Conservation (phyloP, 2,797 vertebrate species). For the Acrocephalus scirpaceus region DNA sequence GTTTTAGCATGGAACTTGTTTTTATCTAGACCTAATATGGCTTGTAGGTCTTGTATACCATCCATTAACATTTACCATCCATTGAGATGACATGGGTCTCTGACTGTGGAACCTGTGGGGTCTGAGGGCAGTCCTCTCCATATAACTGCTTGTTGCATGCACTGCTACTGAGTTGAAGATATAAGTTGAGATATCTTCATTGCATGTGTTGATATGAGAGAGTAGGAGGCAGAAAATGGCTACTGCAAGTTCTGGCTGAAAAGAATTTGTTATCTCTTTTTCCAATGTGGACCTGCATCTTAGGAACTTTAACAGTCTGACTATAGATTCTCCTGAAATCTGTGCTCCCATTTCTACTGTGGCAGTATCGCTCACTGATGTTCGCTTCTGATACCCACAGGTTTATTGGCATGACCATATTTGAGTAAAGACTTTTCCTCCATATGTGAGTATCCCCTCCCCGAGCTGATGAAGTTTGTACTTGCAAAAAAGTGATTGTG, state of each 20-base stretch:
- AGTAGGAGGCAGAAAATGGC: not conserved
- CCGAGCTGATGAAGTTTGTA: not conserved
- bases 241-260: not conserved
- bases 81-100: accelerated
- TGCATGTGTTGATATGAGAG: not conserved
- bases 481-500: not conserved
- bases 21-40: not conserved
- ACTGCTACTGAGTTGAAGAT: not conserved
- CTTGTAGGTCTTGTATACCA: not conserved
- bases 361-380: not conserved
- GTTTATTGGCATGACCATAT: not conserved
- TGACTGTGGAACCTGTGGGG: not conserved
- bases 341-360: not conserved
- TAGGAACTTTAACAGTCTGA: not conserved
- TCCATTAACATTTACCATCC: not conserved
- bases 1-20: not conserved
- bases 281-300: not conserved
- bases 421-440: not conserved
- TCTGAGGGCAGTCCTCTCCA: not conserved
- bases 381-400: not conserved
- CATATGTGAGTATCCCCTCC: not conserved
- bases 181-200: not conserved
- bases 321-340: not conserved
- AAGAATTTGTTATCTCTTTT: not conserved
- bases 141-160: not conserved